Conservation (phyloP, 2,113 vertebrate species). For the Bambusicola thoracicus region DNA sequence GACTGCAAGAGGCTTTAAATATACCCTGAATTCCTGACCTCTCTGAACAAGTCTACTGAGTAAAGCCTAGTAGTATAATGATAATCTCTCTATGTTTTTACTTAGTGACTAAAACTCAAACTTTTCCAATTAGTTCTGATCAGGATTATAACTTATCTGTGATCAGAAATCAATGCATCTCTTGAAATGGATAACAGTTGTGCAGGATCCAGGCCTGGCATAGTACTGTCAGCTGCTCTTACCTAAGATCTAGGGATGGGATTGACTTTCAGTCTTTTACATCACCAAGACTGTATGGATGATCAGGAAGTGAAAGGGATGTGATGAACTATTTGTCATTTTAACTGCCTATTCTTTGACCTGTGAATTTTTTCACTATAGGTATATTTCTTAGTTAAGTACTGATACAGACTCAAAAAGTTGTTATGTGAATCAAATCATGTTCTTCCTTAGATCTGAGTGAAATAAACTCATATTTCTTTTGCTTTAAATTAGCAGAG, state of each 20-base stretch:
- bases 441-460: constrained; percentile 34
- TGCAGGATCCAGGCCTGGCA: background rate
- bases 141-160: background rate
- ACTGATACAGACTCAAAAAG: background rate
- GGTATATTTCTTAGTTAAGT: background rate
- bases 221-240: background rate
- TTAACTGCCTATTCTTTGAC: background rate
- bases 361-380: background rate
- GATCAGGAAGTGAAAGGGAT: background rate
- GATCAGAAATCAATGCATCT: background rate
- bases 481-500: constrained; percentile 54
- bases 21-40: background rate
- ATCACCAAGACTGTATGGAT: background rate
- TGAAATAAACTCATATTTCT: constrained; percentile 58
- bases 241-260: background rate
- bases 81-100: background rate
- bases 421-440: background rate
- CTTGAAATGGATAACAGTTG: background rate
- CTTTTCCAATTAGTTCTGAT: background rate
- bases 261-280: background rate
- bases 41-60: background rate
- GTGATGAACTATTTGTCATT: background rate
- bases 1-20: background rate
- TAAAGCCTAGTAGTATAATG: background rate
- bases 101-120: background rate